phyloP scores from a whole-genome alignment of 2,888 invertebrate genomes.

The Eilema caniola region DNA sequence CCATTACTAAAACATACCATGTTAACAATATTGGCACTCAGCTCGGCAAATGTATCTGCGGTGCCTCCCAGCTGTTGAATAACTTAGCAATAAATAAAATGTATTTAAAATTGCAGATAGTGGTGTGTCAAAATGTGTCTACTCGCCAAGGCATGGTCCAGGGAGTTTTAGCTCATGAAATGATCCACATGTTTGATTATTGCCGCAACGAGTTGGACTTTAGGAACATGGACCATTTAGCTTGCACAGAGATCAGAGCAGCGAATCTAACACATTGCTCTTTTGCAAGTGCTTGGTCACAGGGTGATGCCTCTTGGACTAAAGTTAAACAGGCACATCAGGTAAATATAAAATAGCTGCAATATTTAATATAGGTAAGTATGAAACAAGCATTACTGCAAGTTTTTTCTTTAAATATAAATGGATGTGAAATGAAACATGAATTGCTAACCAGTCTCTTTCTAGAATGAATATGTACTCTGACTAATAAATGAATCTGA shows the following conservation, averaged over 20 bases:
- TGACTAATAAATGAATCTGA: too few relatives aligned
- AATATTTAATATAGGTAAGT: too few relatives aligned
- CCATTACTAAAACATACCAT: too few relatives aligned
- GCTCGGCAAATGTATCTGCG: too few relatives aligned
- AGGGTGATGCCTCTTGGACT: constrained; percentile 91
- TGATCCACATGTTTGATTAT: constrained; percentile 98
- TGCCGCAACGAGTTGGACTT: constrained; percentile 96
- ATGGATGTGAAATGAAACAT: too few relatives aligned
- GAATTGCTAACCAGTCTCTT: too few relatives aligned
- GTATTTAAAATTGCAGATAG: constrained; percentile 87
- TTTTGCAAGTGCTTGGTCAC: constrained; percentile 92
- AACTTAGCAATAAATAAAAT: neutral
- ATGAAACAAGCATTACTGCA: too few relatives aligned
- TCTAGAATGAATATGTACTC: too few relatives aligned
- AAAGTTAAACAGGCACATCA: constrained; percentile 92
- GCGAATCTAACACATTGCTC: constrained; percentile 98
- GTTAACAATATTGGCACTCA: too few relatives aligned
- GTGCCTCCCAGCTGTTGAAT: neutral
- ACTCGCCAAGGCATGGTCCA: constrained; percentile 90
- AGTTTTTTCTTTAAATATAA: too few relatives aligned
- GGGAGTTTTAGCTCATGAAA: constrained; percentile 95
- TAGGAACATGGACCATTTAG: constrained; percentile 95
- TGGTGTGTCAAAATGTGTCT: constrained; percentile 96
- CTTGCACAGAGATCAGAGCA: constrained; percentile 98
- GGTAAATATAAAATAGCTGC: constrained; percentile 76